Percentiles rank a stretch among this genome's conserved stretches.
Evolutionary conservation across 2,113 vertebrate species (phyloP).

Genomic region (Elanoides forficatus): DNA sequence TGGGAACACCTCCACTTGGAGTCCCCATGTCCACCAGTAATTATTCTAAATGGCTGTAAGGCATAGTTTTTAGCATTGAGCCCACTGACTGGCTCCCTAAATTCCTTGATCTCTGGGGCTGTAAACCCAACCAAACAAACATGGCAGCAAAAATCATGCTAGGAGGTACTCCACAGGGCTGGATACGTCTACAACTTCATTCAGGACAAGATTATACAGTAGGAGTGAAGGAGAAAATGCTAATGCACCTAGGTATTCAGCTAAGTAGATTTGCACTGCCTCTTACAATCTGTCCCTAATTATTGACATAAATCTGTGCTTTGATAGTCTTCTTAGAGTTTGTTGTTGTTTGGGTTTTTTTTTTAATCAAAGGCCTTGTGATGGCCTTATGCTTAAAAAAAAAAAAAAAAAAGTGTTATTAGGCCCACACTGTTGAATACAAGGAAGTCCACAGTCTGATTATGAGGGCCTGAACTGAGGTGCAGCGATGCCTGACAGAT

Average conservation of each 20-base stretch:
- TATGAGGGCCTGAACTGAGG: not conserved
- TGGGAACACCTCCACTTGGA: not conserved
- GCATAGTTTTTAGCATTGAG: not conserved
- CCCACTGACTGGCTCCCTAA: not conserved
- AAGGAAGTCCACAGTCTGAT: not conserved
- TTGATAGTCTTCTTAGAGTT: not conserved
- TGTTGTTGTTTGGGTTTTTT: too few species aligned
- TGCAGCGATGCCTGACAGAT: not conserved
- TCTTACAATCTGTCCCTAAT: not conserved
- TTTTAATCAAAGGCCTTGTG: not conserved
- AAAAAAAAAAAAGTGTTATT: not conserved
- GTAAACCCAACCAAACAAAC: not conserved
- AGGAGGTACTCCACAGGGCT: not conserved
- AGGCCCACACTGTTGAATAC: not conserved
- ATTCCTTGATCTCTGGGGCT: not conserved
- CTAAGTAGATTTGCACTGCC: not conserved
- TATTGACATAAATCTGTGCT: not conserved
- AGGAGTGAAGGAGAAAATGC: not conserved
- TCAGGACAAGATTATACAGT: not conserved
- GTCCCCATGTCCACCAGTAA: not conserved
- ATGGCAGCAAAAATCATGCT: not conserved
- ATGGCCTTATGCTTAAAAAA: not conserved
- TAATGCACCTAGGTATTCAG: not conserved
- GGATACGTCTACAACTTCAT: not conserved
- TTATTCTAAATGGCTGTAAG: not conserved